phyloP scores from a whole-genome alignment of 1,140 invertebrate species.

The Drosophila aff. region DNA sequence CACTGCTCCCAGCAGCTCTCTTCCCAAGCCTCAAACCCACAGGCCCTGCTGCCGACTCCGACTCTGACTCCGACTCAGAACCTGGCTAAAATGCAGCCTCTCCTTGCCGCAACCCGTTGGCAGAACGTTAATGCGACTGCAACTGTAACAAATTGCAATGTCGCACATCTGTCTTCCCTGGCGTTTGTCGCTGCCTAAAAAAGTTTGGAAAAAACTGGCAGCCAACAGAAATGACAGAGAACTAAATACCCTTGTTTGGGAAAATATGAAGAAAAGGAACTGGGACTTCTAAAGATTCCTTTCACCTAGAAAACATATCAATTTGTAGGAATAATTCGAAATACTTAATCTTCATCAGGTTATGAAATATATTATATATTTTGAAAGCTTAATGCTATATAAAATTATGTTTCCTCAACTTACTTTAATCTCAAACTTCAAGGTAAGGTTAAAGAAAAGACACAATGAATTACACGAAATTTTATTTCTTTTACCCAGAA shows the following conservation, averaged over 20 bases:
- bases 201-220: slow-evolving; percentile 32
- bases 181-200: slow-evolving; percentile 63
- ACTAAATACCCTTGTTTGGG: neutral
- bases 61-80: slow-evolving; percentile 19
- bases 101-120: slow-evolving; percentile 20
- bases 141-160: slow-evolving; percentile 83
- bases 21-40: slow-evolving; percentile 47
- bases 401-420: too few species aligned
- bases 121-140: slow-evolving; percentile 76
- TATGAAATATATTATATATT: too few species aligned
- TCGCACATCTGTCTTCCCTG: slow-evolving; percentile 79
- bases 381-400: too few species aligned
- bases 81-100: slow-evolving; percentile 30
- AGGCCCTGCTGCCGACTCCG: slow-evolving; percentile 25
- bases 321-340: neutral
- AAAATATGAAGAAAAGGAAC: neutral
- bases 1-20: slow-evolving; percentile 27
- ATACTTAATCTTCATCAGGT: neutral
- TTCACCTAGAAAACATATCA: neutral
- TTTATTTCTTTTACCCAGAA: too few species aligned
- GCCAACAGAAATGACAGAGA: neutral
- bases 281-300: neutral
- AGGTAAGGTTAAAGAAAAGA: too few species aligned
- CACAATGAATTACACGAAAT: too few species aligned
- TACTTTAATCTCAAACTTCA: too few species aligned